A percentile compares a stretch with the other conserved stretches of the same genome.
Conservation (phyloP, 2,113 vertebrate species). For the Hystrix brachyura region DNA sequence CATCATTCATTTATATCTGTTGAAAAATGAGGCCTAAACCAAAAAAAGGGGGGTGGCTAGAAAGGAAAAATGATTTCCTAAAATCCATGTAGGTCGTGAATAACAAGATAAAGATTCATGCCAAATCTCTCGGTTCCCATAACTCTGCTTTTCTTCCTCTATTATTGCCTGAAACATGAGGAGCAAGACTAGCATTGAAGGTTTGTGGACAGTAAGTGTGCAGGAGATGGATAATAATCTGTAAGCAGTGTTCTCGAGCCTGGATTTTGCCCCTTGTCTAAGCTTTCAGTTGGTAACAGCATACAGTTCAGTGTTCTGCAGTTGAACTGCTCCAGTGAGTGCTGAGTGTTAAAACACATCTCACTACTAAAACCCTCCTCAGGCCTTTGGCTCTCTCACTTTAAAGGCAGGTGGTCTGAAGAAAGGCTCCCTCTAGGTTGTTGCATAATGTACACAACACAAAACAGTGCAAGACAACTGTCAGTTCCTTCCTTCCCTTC, state of each 20-base stretch:
- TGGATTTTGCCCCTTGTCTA: conserved; percentile 8
- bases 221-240: background rate
- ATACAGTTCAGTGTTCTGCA: conserved; percentile 57
- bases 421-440: conserved; percentile 79
- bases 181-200: background rate
- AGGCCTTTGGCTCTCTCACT: conserved; percentile 75
- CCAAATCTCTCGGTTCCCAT: background rate
- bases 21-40: background rate
- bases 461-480: conserved; percentile 75
- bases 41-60: too few relatives aligned
- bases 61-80: conserved; percentile 41
- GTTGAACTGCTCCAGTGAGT: conserved; percentile 58
- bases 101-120: conserved; percentile 18
- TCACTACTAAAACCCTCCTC: conserved; percentile 74
- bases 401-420: conserved; percentile 85
- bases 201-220: background rate
- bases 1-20: conserved; percentile 1
- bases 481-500: conserved; percentile 72
- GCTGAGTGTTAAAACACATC: conserved; percentile 78
- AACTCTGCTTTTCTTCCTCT: background rate
- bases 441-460: conserved; percentile 63
- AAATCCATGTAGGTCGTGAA: background rate
- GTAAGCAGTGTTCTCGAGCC: background rate
- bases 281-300: conserved; percentile 50
- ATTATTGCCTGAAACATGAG: background rate